These are phyloP conservation scores for Echeneis naucrates DNA, from an alignment of 2,797 vertebrate genomes.

Conservation along the genomic window DNA sequence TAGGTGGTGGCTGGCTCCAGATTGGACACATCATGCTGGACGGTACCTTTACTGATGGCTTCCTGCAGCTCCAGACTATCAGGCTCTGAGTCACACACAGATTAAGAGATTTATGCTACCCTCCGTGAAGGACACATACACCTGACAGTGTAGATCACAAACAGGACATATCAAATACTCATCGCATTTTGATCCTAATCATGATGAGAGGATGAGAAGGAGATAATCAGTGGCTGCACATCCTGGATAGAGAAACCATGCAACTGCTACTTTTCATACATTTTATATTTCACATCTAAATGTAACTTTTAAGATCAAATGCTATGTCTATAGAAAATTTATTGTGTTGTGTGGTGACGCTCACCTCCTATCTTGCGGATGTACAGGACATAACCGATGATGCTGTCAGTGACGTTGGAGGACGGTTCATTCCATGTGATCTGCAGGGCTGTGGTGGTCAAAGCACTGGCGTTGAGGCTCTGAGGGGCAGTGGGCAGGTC, in stretches of 20 bases:
- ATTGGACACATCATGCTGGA: slow-evolving; percentile 81
- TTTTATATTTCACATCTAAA: no score
- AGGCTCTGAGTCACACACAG: slow-evolving; percentile 70
- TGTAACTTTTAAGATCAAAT: background rate
- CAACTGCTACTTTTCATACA: no score
- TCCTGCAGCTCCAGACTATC: slow-evolving; percentile 85
- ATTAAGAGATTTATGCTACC: background rate
- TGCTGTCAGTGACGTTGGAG: slow-evolving; percentile 62
- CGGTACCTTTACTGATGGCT: slow-evolving; percentile 85
- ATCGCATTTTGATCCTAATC: no score
- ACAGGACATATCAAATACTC: no score
- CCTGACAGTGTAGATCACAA: no score
- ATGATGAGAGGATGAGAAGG: no score
- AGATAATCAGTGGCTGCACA: no score
- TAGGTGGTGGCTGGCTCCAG: slow-evolving; percentile 83
- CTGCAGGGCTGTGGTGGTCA: slow-evolving; percentile 76
- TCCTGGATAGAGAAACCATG: no score
- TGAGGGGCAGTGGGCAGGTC: slow-evolving; percentile 66
- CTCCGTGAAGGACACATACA: no score
- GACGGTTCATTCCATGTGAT: slow-evolving; percentile 78
- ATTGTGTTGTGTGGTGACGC: background rate
- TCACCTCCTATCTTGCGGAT: slow-evolving; percentile 83
- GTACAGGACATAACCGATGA: slow-evolving; percentile 85
- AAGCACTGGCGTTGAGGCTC: slow-evolving; percentile 62
- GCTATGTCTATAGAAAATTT: background rate